These are phyloP conservation scores for Drosophila vallismaia DNA, from an alignment of 2,888 invertebrate species.

Conservation along the genomic window DNA sequence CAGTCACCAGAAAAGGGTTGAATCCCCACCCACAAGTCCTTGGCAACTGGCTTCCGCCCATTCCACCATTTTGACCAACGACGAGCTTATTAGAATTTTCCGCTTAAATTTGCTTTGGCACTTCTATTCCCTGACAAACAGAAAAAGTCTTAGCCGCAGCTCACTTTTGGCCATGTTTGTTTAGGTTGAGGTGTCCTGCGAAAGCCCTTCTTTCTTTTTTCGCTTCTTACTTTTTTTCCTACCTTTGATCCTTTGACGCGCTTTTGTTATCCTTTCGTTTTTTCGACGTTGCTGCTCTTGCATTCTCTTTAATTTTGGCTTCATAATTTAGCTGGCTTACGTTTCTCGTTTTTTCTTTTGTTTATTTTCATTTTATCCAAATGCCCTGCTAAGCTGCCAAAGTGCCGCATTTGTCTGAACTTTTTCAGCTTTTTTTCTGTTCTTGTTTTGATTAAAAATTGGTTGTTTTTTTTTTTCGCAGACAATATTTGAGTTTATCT, in stretches of 20 bases:
- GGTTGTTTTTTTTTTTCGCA: conserved; percentile 51
- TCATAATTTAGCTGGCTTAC: conserved; percentile 60
- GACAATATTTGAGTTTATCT: conserved; percentile 72
- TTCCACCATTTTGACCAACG: conserved; percentile 58
- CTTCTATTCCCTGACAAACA: conserved; percentile 38
- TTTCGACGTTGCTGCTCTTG: conserved; percentile 16
- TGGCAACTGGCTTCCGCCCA: conserved; percentile 15
- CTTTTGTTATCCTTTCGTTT: conserved; percentile 62
- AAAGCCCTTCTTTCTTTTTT: conserved; percentile 9
- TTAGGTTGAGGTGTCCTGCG: conserved; percentile 55
- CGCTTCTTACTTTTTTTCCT: conserved; percentile 47
- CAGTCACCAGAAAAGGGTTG: conserved; percentile 58
- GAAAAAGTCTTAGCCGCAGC: conserved; percentile 58
- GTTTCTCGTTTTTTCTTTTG: conserved; percentile 42
- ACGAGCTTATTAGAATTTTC: conserved; percentile 77
- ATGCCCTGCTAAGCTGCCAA: conserved; percentile 70
- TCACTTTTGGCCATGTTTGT: conserved; percentile 59
- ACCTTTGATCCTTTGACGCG: conserved; percentile 79
- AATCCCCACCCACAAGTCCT: conserved; percentile 21
- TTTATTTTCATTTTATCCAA: conserved; percentile 70
- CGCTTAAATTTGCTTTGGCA: conserved; percentile 79
- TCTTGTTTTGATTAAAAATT: conserved; percentile 74
- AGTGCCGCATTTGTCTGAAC: conserved; percentile 71
- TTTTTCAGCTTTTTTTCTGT: conserved; percentile 40
- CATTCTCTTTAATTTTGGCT: conserved; percentile 66